Evolutionary conservation across 2,888 invertebrate genomes (phyloP), one percentile per base, ranked within the genome.

Genomic region (Xestia xanthographa): DNA sequence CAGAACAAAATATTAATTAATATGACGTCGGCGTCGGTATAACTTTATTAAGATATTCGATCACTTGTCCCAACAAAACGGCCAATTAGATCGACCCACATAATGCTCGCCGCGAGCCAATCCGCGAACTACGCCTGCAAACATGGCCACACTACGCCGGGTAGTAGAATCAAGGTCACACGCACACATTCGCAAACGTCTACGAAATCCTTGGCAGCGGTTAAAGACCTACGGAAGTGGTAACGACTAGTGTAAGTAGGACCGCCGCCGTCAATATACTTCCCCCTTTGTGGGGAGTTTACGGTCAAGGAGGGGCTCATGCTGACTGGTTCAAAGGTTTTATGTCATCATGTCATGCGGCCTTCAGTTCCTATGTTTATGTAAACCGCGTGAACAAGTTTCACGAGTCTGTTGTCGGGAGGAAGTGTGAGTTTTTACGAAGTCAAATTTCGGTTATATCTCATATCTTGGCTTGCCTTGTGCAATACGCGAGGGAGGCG

Each of bases 161-260:
- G 92, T 94, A 94, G 94, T 92, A 92, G 91, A 92, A 91, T 92
- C 95, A 96, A 96, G 96, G 96, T 95, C 94, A 92, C 79, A 84
- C 83, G 83, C 91, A 91, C 93, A 92, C 92, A 93, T 92, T 89
- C 87, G 91, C 91, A 89, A 89, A 76, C 85, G 89, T 90, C 94
- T 94, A 93, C 92, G 91, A 94, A 93, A 95, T 94, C 96, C 96
- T 96, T 96, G 94, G 88, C 80, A 70, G 77, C 93, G 95, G 95
- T 93, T 95, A 90, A 84, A 92, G 94, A 94, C 95, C 95, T 91
- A 90, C 95, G 96, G 96, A 96, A 96, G 94, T 94, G 80, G 82
- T 77, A 66, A 66, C 91, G 89, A 81, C 95, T 94, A 93, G 84
- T 71, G 22, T 91, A 91, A 86, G 69, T 34, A 85, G 95, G 92